Base-by-base conservation (phyloP, 2,797 vertebrate genomes). In the Fringilla coelebs region DNA sequence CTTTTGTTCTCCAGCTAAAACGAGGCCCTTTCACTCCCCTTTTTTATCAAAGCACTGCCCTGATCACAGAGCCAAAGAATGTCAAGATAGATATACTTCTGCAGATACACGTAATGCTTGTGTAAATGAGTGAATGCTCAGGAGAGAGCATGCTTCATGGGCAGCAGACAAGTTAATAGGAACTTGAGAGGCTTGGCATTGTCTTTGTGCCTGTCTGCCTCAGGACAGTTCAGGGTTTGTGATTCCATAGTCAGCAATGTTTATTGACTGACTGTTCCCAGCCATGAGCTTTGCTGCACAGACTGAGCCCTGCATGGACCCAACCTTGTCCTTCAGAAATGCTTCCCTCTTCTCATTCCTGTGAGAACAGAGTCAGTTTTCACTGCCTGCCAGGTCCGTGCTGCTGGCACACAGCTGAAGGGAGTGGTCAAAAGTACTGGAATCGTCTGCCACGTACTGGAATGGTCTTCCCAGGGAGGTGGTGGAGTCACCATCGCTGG, bases 1-100 rank as follows among this genome's bases (percentile, higher is more conserved):
- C 34, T 68, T 87, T 92, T 73, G n/a, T 36, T 84, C 74, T 90
- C 90, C 63, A 91, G 92, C 86, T 93, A 95, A 82, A 94, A 60
- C 49, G 90, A 90, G 52, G 34, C 17, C 48, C 29, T 79, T 88
- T 89, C 77, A 45, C 13, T 75, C 45, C 24, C 17, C 7, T 62
- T 89, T 89, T 85, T 75, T 51, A 76, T 79, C 70, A 95, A 79
- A 89, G 31, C n/a, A 18, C 58, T 82, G 32, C 31, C 48, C 63
- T 89, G 60, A 88, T 66, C 73, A 46, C 3, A 29, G 29, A 32
- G 45, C 22, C 29, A 85, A 66, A 72, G 48, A 7, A 86, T 34
- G 85, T 93, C 84, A 94, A 76, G 71, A 81, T 3, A 89, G 67
- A 90, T 90, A 55, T 0, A 70, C 28, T 85, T 93, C 54, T 67